Evolutionary conservation across 2,797 vertebrate species (phyloP), one percentile per base, ranked within the genome.

Genomic region (Morus bassanus): DNA sequence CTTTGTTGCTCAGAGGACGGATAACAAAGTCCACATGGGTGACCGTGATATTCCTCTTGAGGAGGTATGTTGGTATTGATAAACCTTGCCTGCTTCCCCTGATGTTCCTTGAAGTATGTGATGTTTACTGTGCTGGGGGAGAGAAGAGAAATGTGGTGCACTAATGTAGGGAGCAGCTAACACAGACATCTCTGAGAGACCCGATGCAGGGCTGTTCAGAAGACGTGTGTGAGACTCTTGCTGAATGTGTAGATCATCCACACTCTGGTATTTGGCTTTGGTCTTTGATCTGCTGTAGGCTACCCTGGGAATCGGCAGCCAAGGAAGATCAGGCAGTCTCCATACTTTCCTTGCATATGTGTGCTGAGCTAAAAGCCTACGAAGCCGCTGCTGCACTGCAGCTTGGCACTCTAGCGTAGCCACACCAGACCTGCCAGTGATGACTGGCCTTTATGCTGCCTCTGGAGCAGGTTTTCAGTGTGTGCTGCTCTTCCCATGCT

Each of bases 1-100:
- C 90, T 98, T 99, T 88, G 99, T 99, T 96, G 98, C 98, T 80
- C 98, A 98, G 96, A 99, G 99, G 98, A 99, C 99, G 43, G 98
- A 99, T 68, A 98, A 97, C 90, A 98, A 97, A 41, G 98, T 99
- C 59, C 87, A 93, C 51, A 98, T 99, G 99, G 98, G 98, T 65
- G 93, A 98, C 69, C 97, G 67, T 85, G 99, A 99, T 85, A 77
- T 99, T 59, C 92, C 91, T 33, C 98, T 99, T 46, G 99, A 99
- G 68, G 98, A 99, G 98, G 99, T 99, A 97, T 75, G 97, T 97
- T 87, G 46, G 50, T 68, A 35, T 41, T 84, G 65, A 69, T 88
- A 88, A 85, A 57, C 27, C 25, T 91, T 65, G 35, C 63, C n/a
- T 88, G 31, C 88, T 59, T 87, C 33, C 53, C 51, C 7, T 80